Conservation (phyloP, 2,888 invertebrate genomes). For the Synergus umbraculus region DNA sequence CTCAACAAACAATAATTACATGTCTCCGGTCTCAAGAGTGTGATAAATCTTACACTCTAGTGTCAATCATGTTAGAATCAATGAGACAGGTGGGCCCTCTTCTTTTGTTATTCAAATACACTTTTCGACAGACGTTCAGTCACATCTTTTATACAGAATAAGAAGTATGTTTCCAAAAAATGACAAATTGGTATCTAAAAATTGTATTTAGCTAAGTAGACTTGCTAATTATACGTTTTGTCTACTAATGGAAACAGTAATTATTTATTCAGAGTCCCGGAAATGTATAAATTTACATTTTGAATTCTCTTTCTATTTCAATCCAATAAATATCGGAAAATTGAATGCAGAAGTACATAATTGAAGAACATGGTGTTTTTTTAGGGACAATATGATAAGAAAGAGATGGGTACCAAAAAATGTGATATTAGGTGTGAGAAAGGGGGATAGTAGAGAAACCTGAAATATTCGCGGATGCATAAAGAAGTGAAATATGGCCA, state of each 20-base stretch:
- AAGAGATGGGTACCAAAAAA: not conserved
- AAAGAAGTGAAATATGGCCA: slow-evolving; percentile 71
- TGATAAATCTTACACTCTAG: slow-evolving; percentile 67
- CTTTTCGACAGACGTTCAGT: not conserved
- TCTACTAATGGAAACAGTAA: not conserved
- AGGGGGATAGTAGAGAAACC: slow-evolving; percentile 49
- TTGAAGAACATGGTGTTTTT: not conserved
- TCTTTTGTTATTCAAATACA: slow-evolving; percentile 39
- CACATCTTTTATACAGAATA: not conserved
- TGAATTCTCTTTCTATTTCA: not conserved
- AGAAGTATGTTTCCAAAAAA: not conserved
- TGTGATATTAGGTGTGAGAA: not conserved
- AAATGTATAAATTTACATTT: not conserved
- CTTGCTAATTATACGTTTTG: not conserved
- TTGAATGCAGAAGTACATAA: not conserved
- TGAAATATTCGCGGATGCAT: slow-evolving; percentile 70
- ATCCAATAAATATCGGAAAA: not conserved
- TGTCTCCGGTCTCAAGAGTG: slow-evolving; percentile 41
- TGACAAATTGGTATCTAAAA: not conserved
- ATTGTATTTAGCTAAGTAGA: not conserved
- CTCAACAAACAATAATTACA: slow-evolving; percentile 21
- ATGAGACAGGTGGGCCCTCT: slow-evolving; percentile 57
- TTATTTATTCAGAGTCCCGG: not conserved
- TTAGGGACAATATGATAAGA: not conserved
- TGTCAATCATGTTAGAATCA: slow-evolving; percentile 66